Evolutionary conservation across 2,888 invertebrate genomes (phyloP).

Genomic region (Oscheius myriophilus): DNA sequence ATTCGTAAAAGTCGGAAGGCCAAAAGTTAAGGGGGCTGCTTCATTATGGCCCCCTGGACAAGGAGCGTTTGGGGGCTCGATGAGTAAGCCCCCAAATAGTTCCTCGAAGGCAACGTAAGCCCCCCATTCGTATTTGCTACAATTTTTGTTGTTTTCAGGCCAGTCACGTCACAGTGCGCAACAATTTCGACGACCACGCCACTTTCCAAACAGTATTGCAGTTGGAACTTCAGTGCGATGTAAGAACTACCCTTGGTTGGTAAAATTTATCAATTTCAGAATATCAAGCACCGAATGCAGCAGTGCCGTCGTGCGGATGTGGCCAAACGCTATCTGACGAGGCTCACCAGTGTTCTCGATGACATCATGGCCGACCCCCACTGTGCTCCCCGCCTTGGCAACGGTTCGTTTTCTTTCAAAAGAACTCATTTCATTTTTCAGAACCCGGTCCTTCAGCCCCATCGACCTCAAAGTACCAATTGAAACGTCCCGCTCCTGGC

Average conservation of each 20-base stretch:
- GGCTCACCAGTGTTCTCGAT: conserved; percentile 20
- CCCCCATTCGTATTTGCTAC: too few relatives aligned
- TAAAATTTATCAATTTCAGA: conserved; percentile 2
- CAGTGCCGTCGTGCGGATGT: conserved; percentile 24
- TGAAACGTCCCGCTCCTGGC: too few relatives aligned
- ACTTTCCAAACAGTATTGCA: conserved; percentile 21
- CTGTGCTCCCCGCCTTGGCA: conserved; percentile 15
- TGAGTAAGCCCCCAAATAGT: too few relatives aligned
- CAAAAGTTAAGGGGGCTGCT: too few relatives aligned
- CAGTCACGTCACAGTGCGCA: conserved; percentile 11
- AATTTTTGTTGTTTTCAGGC: background rate
- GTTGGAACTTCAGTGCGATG: conserved; percentile 25
- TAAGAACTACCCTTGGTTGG: background rate
- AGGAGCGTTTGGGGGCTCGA: too few relatives aligned
- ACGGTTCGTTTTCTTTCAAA: background rate
- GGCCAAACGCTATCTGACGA: conserved; percentile 11
- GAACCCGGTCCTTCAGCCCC: too few relatives aligned
- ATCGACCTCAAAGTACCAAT: too few relatives aligned
- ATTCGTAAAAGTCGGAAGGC: too few relatives aligned
- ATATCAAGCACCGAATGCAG: conserved; percentile 27
- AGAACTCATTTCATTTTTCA: background rate
- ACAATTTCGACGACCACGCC: conserved; percentile 20
- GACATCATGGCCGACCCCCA: conserved; percentile 30
- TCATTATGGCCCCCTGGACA: too few relatives aligned
- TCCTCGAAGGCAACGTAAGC: too few relatives aligned